phyloP scores from a whole-genome alignment of 1,140 invertebrate species.

The Dolichoris vasculosae region DNA sequence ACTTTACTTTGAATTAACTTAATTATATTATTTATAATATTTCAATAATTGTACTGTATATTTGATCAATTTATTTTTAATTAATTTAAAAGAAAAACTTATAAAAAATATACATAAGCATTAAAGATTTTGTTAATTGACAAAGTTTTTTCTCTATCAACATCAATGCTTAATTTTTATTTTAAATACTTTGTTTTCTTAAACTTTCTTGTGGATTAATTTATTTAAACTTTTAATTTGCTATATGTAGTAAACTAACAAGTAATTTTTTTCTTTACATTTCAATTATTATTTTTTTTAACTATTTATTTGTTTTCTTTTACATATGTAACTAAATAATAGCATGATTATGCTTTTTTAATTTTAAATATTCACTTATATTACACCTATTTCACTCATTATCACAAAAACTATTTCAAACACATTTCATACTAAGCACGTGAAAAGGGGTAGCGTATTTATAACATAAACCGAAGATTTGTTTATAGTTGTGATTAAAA shows the following conservation, averaged over 20 bases:
- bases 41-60: slow-evolving; percentile 9
- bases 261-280: neutral
- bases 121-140: slow-evolving; percentile 30
- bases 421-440: slow-evolving; percentile 25
- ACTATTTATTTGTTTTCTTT: neutral
- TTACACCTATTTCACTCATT: slow-evolving; percentile 40
- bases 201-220: neutral
- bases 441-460: slow-evolving; percentile 13
- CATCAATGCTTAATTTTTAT: slow-evolving; percentile 58
- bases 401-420: slow-evolving; percentile 17
- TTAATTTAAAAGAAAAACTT: slow-evolving; percentile 2
- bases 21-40: slow-evolving; percentile 35
- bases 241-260: neutral
- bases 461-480: slow-evolving; percentile 19
- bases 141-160: slow-evolving; percentile 55
- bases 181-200: slow-evolving; percentile 5
- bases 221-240: neutral
- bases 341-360: slow-evolving; percentile 60
- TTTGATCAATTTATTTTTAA: neutral
- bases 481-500: slow-evolving; percentile 49
- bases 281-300: neutral
- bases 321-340: neutral
- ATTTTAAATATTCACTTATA: neutral
- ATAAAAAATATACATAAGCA: slow-evolving; percentile 10
- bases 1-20: slow-evolving; percentile 36